These are phyloP conservation scores for Drosophila villosipedis DNA, from an alignment of 2,888 invertebrate genomes.

Conservation along the genomic window DNA sequence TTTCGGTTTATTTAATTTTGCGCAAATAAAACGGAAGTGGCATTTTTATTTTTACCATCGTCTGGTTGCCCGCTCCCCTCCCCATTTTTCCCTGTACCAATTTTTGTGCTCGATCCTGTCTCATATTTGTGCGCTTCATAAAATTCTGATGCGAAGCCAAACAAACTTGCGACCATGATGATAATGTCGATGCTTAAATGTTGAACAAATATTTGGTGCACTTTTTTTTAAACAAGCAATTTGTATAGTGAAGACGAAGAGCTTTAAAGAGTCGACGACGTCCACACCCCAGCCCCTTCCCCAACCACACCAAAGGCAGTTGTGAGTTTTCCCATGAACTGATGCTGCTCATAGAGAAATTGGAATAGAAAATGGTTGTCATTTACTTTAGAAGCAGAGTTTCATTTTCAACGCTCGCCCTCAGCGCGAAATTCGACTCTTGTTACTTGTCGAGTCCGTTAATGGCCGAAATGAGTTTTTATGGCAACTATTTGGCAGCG, in stretches of 20 bases:
- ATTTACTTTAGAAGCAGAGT: conserved; percentile 59
- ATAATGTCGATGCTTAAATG: conserved; percentile 65
- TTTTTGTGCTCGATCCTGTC: conserved; percentile 52
- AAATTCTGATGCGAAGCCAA: conserved; percentile 74
- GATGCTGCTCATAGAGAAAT: conserved; percentile 31
- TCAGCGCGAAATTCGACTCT: conserved; percentile 28
- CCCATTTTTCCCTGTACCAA: background rate
- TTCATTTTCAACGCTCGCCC: conserved; percentile 13
- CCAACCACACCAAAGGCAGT: conserved; percentile 48
- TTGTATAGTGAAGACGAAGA: conserved; percentile 53
- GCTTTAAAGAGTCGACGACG: conserved; percentile 64
- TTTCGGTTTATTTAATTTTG: conserved; percentile 83
- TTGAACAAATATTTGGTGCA: conserved; percentile 64
- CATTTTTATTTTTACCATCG: conserved; percentile 72
- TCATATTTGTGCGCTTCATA: conserved; percentile 77
- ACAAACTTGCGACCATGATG: conserved; percentile 76
- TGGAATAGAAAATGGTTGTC: conserved; percentile 63
- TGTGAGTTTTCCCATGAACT: conserved; percentile 68
- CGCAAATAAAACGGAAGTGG: conserved; percentile 82
- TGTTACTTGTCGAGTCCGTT: conserved; percentile 37
- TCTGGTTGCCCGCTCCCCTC: conserved; percentile 31
- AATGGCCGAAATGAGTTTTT: conserved; percentile 70
- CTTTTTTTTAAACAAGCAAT: conserved; percentile 71
- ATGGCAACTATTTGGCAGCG: conserved; percentile 56
- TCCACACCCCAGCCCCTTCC: conserved; percentile 1